Evolutionary conservation across 2,888 invertebrate species (phyloP).

Genomic region (Drosophila algonquin): DNA sequence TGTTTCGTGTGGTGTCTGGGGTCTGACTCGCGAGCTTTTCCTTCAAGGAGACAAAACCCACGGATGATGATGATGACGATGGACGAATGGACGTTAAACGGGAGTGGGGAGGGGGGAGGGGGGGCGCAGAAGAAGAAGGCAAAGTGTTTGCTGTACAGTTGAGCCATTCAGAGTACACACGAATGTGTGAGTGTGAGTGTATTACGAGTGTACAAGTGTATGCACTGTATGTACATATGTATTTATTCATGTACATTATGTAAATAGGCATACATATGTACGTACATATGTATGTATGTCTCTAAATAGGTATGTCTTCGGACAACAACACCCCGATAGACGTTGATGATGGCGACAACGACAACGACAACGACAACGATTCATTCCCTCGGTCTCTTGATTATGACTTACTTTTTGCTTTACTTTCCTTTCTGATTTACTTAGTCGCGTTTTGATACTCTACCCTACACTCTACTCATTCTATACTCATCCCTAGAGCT

Average conservation of each 20-base stretch:
- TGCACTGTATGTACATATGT: constrained; percentile 6
- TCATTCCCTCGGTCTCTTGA: neutral
- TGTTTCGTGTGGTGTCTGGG: constrained; percentile 5
- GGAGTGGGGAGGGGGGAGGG: no score
- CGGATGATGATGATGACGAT: neutral
- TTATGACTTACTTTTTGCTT: neutral
- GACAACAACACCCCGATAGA: neutral
- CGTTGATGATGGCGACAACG: neutral
- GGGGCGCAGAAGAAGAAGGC: neutral
- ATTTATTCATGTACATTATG: neutral
- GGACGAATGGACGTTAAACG: neutral
- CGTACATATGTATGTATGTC: no score
- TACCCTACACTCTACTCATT: neutral
- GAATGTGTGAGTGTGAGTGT: neutral
- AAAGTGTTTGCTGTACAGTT: constrained; percentile 63
- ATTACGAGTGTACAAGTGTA: neutral
- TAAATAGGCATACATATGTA: no score
- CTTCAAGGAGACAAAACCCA: constrained; percentile 29
- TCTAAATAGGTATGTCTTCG: constrained; percentile 16
- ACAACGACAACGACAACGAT: neutral
- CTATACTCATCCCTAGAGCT: neutral
- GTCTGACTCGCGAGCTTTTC: constrained; percentile 41
- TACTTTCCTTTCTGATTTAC: neutral
- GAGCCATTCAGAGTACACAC: constrained; percentile 27
- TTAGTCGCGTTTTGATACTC: neutral